Conservation (phyloP, 1,140 invertebrate genomes). For the Metaphire vulgaris region DNA sequence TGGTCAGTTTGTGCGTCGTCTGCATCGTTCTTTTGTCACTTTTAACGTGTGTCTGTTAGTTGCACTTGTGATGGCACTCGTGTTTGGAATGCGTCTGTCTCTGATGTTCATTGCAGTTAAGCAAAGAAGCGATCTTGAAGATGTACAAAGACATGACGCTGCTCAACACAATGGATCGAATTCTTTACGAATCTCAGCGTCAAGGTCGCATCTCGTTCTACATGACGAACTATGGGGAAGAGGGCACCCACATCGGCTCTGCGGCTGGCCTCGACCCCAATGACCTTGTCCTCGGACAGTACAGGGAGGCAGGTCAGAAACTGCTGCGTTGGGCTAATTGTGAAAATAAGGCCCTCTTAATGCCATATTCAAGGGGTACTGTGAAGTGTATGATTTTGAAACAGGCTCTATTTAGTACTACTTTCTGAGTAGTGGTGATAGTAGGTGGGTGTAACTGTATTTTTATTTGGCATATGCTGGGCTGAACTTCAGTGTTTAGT, state of each 20-base stretch:
- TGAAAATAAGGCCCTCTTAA: too few species aligned
- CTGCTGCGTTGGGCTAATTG: too few species aligned
- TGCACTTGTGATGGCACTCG: neutral
- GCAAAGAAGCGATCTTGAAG: slow-evolving; percentile 59
- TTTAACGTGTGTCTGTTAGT: too few species aligned
- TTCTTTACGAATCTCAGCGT: slow-evolving; percentile 94
- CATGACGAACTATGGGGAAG: slow-evolving; percentile 98
- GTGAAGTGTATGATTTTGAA: too few species aligned
- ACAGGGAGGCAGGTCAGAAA: slow-evolving; percentile 75
- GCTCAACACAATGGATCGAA: slow-evolving; percentile 87
- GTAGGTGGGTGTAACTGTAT: too few species aligned
- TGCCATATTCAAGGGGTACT: too few species aligned
- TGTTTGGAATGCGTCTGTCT: too few species aligned
- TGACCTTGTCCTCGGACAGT: slow-evolving; percentile 92
- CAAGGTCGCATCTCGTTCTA: slow-evolving; percentile 99
- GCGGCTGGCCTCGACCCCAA: slow-evolving; percentile 75
- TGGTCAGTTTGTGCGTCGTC: neutral
- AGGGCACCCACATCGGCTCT: slow-evolving; percentile 86
- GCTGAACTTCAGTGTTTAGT: too few species aligned
- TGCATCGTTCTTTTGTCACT: neutral
- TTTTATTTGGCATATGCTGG: too few species aligned
- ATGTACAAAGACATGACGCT: slow-evolving; percentile 67
- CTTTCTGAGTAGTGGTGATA: too few species aligned
- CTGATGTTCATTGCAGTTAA: slow-evolving; percentile 40
- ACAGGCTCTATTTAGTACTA: too few species aligned